phyloP scores from a whole-genome alignment of 2,113 vertebrate genomes.

The Elephantulus edwardii region DNA sequence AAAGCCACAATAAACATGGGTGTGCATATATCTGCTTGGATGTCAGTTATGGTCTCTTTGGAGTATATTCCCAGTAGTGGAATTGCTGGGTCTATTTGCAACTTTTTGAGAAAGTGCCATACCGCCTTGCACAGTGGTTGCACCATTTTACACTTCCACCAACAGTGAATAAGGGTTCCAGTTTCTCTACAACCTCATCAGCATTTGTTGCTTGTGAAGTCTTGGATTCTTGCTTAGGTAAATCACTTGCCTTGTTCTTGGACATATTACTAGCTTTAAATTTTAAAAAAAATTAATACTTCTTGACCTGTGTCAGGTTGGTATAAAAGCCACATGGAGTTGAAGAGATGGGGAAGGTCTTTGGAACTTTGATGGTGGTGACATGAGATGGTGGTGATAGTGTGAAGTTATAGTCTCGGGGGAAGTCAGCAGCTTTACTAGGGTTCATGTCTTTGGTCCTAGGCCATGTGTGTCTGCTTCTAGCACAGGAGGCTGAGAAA shows the following conservation, averaged over 20 bases:
- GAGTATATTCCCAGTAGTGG: too few species aligned
- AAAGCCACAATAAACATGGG: too few species aligned
- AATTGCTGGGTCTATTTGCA: too few species aligned
- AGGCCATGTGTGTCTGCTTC: neutral
- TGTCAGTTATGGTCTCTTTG: too few species aligned
- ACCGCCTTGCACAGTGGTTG: too few species aligned
- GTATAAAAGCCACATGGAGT: neutral
- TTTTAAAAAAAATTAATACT: neutral
- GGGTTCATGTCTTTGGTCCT: neutral
- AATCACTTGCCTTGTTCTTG: neutral
- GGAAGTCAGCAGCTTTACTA: neutral
- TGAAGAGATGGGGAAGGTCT: slow-evolving; percentile 28
- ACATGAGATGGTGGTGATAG: neutral
- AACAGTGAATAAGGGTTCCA: too few species aligned
- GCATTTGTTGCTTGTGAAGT: too few species aligned
- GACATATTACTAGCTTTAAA: neutral
- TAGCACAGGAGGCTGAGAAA: neutral
- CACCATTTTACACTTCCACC: too few species aligned
- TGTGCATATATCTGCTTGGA: too few species aligned
- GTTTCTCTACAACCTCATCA: too few species aligned
- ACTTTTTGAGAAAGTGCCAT: too few species aligned
- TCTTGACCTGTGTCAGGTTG: neutral
- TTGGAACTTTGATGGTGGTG: neutral
- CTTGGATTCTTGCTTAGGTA: neutral
- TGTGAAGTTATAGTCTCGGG: neutral